phyloP scores from a whole-genome alignment of 2,888 invertebrate genomes.

The Biston stratarius region DNA sequence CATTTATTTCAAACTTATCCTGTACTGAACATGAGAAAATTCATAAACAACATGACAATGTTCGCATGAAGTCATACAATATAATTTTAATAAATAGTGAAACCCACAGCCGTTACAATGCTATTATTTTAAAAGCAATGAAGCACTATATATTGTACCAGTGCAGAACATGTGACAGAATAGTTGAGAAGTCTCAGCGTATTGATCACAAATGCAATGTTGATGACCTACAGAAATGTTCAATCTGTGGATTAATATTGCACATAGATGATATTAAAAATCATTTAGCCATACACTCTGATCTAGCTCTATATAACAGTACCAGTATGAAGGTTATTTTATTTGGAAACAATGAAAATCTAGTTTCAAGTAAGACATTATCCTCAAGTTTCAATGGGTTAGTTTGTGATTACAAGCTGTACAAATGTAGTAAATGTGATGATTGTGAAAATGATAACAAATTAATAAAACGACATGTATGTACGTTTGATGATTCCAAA shows the following conservation, averaged over 20 bases:
- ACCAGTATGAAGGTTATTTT: conserved; percentile 66
- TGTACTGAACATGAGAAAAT: conserved; percentile 60
- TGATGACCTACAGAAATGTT: conserved; percentile 57
- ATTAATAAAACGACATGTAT: conserved; percentile 55
- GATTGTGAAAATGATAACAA: conserved; percentile 56
- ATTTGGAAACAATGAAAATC: conserved; percentile 52
- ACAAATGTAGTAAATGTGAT: conserved; percentile 65
- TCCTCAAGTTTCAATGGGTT: conserved; percentile 58
- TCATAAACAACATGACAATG: conserved; percentile 50
- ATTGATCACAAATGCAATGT: conserved; percentile 57
- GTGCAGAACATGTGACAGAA: conserved; percentile 67
- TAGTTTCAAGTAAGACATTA: conserved; percentile 21
- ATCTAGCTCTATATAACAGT: conserved; percentile 54
- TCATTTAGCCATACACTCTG: conserved; percentile 64
- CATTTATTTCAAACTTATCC: conserved; percentile 55
- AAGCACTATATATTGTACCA: conserved; percentile 62
- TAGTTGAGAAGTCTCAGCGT: conserved; percentile 56
- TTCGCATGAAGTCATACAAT: conserved; percentile 55
- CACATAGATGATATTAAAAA: conserved; percentile 51
- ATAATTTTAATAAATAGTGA: conserved; percentile 65
- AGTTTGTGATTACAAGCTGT: conserved; percentile 66
- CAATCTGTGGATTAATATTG: conserved; percentile 62
- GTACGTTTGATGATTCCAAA: conserved; percentile 53
- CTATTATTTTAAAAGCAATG: conserved; percentile 47
- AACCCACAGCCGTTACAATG: conserved; percentile 56